These are phyloP conservation scores for Ianthella basta DNA, from an alignment of 37 sponge, comb jelly and placozoan genomes.

Conservation along the genomic window DNA sequence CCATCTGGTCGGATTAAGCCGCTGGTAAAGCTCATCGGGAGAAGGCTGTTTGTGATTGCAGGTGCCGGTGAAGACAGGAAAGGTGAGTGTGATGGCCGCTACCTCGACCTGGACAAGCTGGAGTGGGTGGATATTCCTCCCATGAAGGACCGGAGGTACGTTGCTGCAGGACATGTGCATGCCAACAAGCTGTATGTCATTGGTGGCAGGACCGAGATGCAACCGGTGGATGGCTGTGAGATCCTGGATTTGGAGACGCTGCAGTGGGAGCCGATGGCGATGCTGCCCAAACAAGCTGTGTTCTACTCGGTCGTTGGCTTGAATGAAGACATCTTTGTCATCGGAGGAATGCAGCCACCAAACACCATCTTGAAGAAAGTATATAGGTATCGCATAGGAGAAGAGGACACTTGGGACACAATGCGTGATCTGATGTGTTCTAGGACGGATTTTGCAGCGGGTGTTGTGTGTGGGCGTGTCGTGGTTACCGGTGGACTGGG, in stretches of 20 bases:
- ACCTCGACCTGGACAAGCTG: conserved; percentile 53
- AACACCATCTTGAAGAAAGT: conserved; percentile 58
- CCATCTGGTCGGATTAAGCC: conserved; percentile 63
- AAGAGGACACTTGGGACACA: conserved; percentile 57
- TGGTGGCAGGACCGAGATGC: conserved; percentile 54
- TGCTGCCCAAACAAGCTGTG: conserved; percentile 44
- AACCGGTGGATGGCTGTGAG: conserved; percentile 52
- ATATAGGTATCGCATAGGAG: conserved; percentile 58
- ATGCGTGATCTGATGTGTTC: conserved; percentile 40
- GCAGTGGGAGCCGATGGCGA: conserved; percentile 69
- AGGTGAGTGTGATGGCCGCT: conserved; percentile 48
- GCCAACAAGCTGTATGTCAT: conserved; percentile 67
- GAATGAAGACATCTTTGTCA: conserved; percentile 57
- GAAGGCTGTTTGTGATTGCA: conserved; percentile 64
- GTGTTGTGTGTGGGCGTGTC: conserved; percentile 57
- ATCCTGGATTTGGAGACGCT: conserved; percentile 69
- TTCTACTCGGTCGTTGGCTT: conserved; percentile 67
- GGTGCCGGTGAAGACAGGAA: conserved; percentile 28
- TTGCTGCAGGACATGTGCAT: conserved; percentile 50
- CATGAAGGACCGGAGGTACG: conserved; percentile 57
- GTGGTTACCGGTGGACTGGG: conserved; percentile 64
- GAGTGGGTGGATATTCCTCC: conserved; percentile 59
- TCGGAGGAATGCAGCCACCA: conserved; percentile 71
- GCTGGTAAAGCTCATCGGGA: conserved; percentile 48
- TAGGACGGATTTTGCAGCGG: conserved; percentile 64